phyloP scores from a whole-genome alignment of 92 coral and sea anemone species.

The Siderastrea radians region DNA sequence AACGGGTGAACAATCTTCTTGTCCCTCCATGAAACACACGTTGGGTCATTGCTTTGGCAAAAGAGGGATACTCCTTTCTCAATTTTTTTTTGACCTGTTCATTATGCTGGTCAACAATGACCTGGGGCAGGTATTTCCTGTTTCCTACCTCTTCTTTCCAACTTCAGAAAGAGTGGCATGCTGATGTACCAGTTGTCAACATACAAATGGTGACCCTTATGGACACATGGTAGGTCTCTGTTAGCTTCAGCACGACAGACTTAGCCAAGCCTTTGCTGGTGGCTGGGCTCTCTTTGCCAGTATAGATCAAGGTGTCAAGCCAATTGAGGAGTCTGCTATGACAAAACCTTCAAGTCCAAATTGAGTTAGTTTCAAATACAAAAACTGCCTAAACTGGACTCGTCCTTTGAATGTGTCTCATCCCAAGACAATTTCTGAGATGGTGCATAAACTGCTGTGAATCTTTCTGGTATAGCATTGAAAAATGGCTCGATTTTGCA shows the following conservation, averaged over 20 bases:
- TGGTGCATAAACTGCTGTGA: constrained; percentile 49
- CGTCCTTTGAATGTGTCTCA: constrained; percentile 64
- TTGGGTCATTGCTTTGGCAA: constrained; percentile 4
- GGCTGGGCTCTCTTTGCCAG: constrained; percentile 39
- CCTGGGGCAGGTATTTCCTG: constrained; percentile 26
- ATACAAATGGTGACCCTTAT: constrained; percentile 51
- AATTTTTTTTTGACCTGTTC: constrained; percentile 28
- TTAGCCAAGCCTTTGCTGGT: constrained; percentile 45
- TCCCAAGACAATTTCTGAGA: constrained; percentile 68
- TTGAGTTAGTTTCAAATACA: constrained; percentile 57
- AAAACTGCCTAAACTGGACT: constrained; percentile 60
- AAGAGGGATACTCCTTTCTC: constrained; percentile 47
- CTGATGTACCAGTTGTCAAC: constrained; percentile 60
- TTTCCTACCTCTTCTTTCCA: constrained; percentile 48
- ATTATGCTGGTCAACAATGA: constrained; percentile 16
- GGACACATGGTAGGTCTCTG: constrained; percentile 29
- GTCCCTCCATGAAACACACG: constrained; percentile 43
- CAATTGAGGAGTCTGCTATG: constrained; percentile 50
- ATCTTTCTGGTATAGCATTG: constrained; percentile 29
- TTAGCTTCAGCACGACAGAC: constrained; percentile 28
- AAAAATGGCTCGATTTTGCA: constrained; percentile 60
- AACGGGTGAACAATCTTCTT: constrained; percentile 16
- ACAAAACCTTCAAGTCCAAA: constrained; percentile 70
- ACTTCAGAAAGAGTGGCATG: constrained; percentile 48
- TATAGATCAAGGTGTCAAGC: constrained; percentile 30